Base-by-base conservation (phyloP, 37 sponge, comb jelly and placozoan genomes). In the Dysidea cf. avara region DNA sequence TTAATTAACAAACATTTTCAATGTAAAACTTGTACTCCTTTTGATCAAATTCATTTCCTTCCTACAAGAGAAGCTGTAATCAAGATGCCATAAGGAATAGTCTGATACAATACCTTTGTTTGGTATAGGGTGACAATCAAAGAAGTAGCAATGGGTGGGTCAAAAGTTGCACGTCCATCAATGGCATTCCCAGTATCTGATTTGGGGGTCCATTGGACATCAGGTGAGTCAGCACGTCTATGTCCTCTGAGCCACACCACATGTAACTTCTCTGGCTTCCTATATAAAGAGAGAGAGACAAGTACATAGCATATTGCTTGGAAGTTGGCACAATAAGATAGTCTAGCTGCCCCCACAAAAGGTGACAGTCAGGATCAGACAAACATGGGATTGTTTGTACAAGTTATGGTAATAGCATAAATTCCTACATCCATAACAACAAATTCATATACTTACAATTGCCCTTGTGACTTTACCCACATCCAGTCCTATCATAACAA, bases 21-120 rank as follows among this genome's bases (percentile, higher is more conserved):
- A 91, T 73, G 48, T 86, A 78, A 59, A 74, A 91, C 61, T 91
- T 91, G 80, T 91, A 91, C 57, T 82, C 92, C 40, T 91, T 91
- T 50, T 82, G 75, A 17, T 91, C 87, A 83, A 86, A 91, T 32
- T 67, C 72, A 12, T 43, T 5, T 43, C 9, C 7, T 12, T 43
- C 46, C 46, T 43, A 9, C 5, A n/a, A 26, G n/a, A 29, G 53
- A 26, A 56, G 33, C 28, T 4, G 33, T 7, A 9, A 16, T n/a
- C 57, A 54, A 33, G 39, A 0, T 2, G 7, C 53, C 72, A 54
- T 30, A 21, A n/a, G 21, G 18, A 48, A 4, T 2, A 47, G n/a
- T 48, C 46, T 12, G 7, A 43, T 12, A 12, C 5, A 12, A 12
- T 9, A 43, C 46, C 46, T 81, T 30, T 70, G 83, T 84, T 51